Evolutionary conservation across 1,140 invertebrate species (phyloP), one percentile per base, ranked within the genome.

Genomic region (Halesus radiatus): DNA sequence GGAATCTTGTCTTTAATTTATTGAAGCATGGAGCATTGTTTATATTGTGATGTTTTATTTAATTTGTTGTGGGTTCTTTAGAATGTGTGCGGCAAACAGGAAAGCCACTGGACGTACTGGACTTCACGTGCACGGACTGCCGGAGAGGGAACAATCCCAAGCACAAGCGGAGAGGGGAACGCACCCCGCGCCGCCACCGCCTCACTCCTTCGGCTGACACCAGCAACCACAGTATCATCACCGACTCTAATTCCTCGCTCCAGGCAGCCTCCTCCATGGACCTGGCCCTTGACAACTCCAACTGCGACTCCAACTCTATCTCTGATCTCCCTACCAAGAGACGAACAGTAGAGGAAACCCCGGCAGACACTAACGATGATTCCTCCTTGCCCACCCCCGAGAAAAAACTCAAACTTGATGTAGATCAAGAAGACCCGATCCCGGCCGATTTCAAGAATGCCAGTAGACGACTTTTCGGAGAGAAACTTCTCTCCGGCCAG

Each of bases 81-180:
- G 88, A 89, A 68, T 89, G 88, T 86, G 89, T 89, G 86, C 88
- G 84, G 84, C 86, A 85, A 84, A 85, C 86, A 84, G 88, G 85
- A 84, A 79, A 85, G 80, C 58, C 60, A 29, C 85, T 89, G 66
- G 85, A 87, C 84, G 87, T 89, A 85, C 82, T 90, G 84, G 87
- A 89, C 85, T 88, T 88, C 86, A 90, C 87, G 84, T 89, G 88
- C 86, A 86, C 82, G 53, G 87, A 87, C 77, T 90, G 89, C 81
- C 86, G 87, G 75, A 87, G 88, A 84, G 87, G 87, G 79, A 83
- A 83, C 62, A 75, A 79, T 45, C 81, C 81, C 58, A 80, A 79
- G n/a, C 50, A 72, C 53, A 66, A 26, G 68, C 85, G 87, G 76
- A 87, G 89, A 84, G 52, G 66, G 54, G 52, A 56, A 18, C 64